Evolutionary conservation across 2,113 vertebrate genomes (phyloP).

Genomic region (Psilopogon haemacephalus): DNA sequence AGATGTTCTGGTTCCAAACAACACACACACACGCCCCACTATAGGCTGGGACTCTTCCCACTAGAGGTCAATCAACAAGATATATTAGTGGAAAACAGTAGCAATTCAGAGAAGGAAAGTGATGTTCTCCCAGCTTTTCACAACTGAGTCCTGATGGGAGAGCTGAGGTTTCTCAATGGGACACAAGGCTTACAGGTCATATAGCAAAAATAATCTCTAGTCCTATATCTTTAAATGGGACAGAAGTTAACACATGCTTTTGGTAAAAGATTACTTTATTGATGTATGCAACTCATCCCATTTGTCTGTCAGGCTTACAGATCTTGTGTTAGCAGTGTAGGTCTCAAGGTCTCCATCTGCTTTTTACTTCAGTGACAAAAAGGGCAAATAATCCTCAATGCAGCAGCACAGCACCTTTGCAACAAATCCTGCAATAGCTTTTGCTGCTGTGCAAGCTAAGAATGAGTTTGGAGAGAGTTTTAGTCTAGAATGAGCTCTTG

Average conservation of each 20-base stretch:
- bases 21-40: too few relatives aligned
- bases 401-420: not conserved
- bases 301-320: not conserved
- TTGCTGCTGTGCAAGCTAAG: not conserved
- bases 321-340: not conserved
- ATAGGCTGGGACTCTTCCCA: too few relatives aligned
- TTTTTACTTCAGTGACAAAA: not conserved
- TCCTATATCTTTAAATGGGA: not conserved
- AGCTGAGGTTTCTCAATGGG: not conserved
- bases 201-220: not conserved
- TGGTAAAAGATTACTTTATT: not conserved
- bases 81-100: not conserved
- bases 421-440: not conserved
- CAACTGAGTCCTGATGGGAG: not conserved
- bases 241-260: conserved; percentile 5
- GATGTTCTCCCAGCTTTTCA: not conserved
- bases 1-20: too few relatives aligned
- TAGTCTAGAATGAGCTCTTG: not conserved
- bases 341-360: conserved; percentile 29
- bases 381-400: not conserved
- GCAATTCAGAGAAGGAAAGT: not conserved
- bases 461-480: not conserved
- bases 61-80: not conserved
- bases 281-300: not conserved
- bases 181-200: not conserved